These are phyloP conservation scores for Macrophya annulata DNA, from an alignment of 2,888 invertebrate species.

Conservation along the genomic window DNA sequence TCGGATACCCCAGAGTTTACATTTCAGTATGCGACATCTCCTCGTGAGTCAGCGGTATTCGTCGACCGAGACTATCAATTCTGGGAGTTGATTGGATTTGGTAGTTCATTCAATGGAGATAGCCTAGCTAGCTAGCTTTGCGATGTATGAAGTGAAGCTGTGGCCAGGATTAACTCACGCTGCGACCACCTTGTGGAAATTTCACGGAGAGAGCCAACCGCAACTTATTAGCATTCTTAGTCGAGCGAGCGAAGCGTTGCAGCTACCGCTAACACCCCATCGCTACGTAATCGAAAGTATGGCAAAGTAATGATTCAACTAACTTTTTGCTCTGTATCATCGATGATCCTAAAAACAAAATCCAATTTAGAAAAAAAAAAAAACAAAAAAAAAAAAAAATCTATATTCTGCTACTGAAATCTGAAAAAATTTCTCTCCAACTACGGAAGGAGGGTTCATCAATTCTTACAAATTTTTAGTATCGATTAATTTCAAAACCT, in stretches of 20 bases:
- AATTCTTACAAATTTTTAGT: neutral
- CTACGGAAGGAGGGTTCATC: neutral
- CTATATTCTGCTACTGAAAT: neutral
- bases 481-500: neutral
- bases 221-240: conserved; percentile 54
- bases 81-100: conserved; percentile 55
- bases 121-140: neutral
- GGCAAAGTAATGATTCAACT: conserved; percentile 22
- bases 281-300: conserved; percentile 43
- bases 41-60: conserved; percentile 56
- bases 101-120: conserved; percentile 38
- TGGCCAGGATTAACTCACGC: conserved; percentile 16
- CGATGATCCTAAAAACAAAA: conserved; percentile 13
- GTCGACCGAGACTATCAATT: conserved; percentile 33
- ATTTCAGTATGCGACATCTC: conserved; percentile 49
- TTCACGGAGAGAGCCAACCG: conserved; percentile 48
- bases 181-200: conserved; percentile 35
- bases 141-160: conserved; percentile 26
- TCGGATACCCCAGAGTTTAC: conserved; percentile 31
- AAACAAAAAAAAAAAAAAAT: neutral
- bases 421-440: neutral
- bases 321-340: conserved; percentile 15
- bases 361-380: neutral
- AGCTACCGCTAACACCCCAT: conserved; percentile 33
- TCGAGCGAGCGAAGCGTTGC: conserved; percentile 48